These are phyloP conservation scores for Rhynchophorus ferrugineus DNA, from an alignment of 1,140 invertebrate genomes.

Conservation along the genomic window DNA sequence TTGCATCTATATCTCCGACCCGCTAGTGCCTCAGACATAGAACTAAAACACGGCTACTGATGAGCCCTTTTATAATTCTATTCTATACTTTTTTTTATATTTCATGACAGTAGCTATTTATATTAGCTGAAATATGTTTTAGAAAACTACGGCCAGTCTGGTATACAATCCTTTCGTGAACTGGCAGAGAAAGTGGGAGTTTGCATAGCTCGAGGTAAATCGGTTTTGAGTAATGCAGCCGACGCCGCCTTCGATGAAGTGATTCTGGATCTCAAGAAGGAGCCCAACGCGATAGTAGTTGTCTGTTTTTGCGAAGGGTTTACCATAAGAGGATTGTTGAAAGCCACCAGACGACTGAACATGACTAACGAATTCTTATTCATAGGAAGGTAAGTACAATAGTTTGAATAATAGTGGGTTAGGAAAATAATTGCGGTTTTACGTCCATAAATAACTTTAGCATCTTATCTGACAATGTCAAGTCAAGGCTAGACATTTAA, in stretches of 20 bases:
- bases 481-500: no score
- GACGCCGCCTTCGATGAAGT: slow-evolving; percentile 55
- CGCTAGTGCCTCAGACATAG: no score
- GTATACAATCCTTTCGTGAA: slow-evolving; percentile 69
- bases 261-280: slow-evolving; percentile 50
- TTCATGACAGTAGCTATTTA: no score
- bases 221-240: slow-evolving; percentile 55
- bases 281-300: slow-evolving; percentile 58
- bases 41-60: no score
- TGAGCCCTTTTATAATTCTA: no score
- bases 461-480: no score
- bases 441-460: no score
- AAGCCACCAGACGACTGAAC: slow-evolving; percentile 55
- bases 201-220: slow-evolving; percentile 66
- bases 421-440: no score
- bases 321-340: slow-evolving; percentile 61
- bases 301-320: slow-evolving; percentile 79
- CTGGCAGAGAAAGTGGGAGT: slow-evolving; percentile 58
- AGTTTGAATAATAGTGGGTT: no score
- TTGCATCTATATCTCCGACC: no score
- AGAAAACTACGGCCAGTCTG: slow-evolving; percentile 77
- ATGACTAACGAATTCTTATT: slow-evolving; percentile 57
- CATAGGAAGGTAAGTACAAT: slow-evolving; percentile 54
- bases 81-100: no score
- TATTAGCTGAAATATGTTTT: no score